Conservation (phyloP, 2,888 invertebrate species). For the Lobophora halterata region DNA sequence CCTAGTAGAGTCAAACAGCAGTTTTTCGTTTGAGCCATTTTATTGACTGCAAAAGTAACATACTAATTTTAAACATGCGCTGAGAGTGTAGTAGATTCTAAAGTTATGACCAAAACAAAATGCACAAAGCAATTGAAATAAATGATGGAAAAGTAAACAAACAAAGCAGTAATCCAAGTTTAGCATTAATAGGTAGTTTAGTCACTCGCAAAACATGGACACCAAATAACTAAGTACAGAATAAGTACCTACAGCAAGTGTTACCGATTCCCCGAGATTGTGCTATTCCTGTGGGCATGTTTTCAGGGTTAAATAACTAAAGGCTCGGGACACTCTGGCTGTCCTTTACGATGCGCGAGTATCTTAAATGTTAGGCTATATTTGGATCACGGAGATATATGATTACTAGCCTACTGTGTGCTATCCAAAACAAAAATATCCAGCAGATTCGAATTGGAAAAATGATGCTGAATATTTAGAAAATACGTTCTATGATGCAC, state of each 20-base stretch:
- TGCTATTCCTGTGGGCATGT: conserved; percentile 63
- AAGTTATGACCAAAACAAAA: conserved; percentile 15
- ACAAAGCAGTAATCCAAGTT: conserved; percentile 26
- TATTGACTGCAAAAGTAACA: too few species aligned
- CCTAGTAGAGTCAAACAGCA: too few species aligned
- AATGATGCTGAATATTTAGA: too few species aligned
- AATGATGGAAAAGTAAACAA: conserved; percentile 28
- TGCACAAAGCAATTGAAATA: conserved; percentile 26
- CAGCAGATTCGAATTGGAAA: too few species aligned
- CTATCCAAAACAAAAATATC: conserved; percentile 13
- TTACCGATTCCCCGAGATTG: conserved; percentile 54
- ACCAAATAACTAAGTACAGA: conserved; percentile 25
- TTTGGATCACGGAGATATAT: conserved; percentile 57
- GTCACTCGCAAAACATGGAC: conserved; percentile 21
- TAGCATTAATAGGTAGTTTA: conserved; percentile 29
- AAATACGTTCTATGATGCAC: too few species aligned
- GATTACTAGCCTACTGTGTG: conserved; percentile 33
- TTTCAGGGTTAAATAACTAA: conserved; percentile 78
- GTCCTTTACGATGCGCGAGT: conserved; percentile 52
- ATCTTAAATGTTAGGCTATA: conserved; percentile 53
- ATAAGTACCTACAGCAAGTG: conserved; percentile 37
- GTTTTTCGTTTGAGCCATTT: too few species aligned
- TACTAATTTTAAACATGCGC: too few species aligned
- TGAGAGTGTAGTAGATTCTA: too few species aligned
- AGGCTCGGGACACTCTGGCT: conserved; percentile 50